These are phyloP conservation scores for Percopsis omiscomaycus DNA, from an alignment of 2,797 vertebrate genomes.

Conservation along the genomic window DNA sequence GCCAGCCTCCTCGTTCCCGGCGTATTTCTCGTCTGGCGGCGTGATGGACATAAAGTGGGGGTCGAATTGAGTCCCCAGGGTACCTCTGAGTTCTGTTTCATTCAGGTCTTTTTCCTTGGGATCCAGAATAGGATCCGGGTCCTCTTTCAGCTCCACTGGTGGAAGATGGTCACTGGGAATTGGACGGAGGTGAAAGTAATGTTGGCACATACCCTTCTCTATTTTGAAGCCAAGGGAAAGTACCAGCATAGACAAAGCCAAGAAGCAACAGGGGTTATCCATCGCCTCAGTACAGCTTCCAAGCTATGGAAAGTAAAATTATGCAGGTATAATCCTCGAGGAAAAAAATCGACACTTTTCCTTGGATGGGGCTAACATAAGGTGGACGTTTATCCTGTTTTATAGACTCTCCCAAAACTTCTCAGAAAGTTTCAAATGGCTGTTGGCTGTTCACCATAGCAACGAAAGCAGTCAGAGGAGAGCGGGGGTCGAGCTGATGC, in stretches of 20 bases:
- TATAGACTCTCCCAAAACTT: constrained; percentile 10
- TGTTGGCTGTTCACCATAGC: constrained; percentile 21
- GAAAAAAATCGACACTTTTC: neutral
- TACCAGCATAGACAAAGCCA: constrained; percentile 80
- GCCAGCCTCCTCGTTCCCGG: constrained; percentile 72
- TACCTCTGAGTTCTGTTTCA: constrained; percentile 85
- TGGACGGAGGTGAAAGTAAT: constrained; percentile 86
- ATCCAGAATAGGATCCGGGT: constrained; percentile 89
- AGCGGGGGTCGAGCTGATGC: constrained; percentile 1
- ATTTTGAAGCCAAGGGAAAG: constrained; percentile 83
- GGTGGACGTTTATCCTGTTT: too few species aligned
- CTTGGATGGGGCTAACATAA: too few species aligned
- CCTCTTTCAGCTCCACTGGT: constrained; percentile 83
- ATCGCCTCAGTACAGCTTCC: constrained; percentile 63
- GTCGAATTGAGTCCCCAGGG: constrained; percentile 87
- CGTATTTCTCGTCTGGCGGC: constrained; percentile 77
- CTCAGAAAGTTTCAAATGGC: constrained; percentile 22
- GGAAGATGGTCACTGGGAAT: constrained; percentile 89
- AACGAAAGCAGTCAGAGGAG: constrained; percentile 4
- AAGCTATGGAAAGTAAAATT: neutral
- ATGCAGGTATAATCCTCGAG: constrained; percentile 1
- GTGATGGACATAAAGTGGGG: constrained; percentile 85
- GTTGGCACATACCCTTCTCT: constrained; percentile 82
- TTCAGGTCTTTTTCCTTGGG: constrained; percentile 92
- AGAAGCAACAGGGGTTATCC: constrained; percentile 80